A percentile compares a stretch with the other conserved stretches of the same genome.
phyloP scores from a whole-genome alignment of 2,888 invertebrate species.

The Alloplasta piceator region DNA sequence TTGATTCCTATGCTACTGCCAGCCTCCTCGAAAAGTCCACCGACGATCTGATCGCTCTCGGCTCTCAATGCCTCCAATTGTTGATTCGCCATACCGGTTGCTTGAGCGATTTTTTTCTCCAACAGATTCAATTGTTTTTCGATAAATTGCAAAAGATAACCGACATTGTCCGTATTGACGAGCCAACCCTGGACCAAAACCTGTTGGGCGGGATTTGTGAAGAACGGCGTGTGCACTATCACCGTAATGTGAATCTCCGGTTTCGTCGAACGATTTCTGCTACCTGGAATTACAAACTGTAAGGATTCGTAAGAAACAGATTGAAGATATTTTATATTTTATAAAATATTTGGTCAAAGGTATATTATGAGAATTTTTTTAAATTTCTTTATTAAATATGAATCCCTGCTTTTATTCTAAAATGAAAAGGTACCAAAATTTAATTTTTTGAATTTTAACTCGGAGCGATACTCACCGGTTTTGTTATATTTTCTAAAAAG shows the following conservation, averaged over 20 bases:
- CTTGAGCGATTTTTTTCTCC: conserved; percentile 86
- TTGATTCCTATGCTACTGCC: conserved; percentile 80
- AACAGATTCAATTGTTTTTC: conserved; percentile 86
- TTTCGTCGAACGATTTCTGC: conserved; percentile 84
- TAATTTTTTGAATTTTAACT: conserved; percentile 8
- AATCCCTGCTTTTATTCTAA: too few species aligned
- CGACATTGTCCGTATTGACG: conserved; percentile 86
- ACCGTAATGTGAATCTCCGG: conserved; percentile 90
- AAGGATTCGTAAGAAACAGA: conserved; percentile 47
- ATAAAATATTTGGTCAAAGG: conserved; percentile 16
- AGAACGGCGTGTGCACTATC: conserved; percentile 91
- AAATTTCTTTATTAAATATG: too few species aligned
- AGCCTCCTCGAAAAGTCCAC: conserved; percentile 85
- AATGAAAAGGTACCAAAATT: too few species aligned
- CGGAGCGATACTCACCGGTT: conserved; percentile 83
- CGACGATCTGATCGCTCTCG: conserved; percentile 85
- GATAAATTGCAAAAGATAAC: conserved; percentile 85
- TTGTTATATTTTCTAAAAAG: conserved; percentile 85
- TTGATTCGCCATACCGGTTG: conserved; percentile 85
- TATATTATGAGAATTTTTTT: too few species aligned
- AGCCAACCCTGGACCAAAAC: conserved; percentile 89
- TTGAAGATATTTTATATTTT: neutral
- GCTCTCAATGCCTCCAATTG: conserved; percentile 84
- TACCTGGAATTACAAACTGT: conserved; percentile 89
- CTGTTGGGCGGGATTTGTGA: conserved; percentile 89